These are phyloP conservation scores for Dynastes grantii DNA, from an alignment of 2,888 invertebrate species.

Conservation along the genomic window DNA sequence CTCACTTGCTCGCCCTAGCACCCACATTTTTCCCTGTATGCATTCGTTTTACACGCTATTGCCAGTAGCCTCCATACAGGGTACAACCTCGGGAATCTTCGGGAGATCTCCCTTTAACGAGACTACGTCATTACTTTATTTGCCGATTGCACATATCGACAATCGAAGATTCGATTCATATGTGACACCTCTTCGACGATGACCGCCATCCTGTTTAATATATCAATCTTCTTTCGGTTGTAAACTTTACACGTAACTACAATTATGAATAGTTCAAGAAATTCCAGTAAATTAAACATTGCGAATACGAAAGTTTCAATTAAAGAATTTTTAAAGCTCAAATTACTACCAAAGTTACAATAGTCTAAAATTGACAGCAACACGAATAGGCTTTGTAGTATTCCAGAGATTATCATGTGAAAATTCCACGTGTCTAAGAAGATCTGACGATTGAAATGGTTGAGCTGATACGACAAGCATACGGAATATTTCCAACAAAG, in stretches of 20 bases:
- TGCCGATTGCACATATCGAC: not conserved
- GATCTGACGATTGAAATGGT: not conserved
- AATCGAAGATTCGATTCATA: not conserved
- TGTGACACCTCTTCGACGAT: not conserved
- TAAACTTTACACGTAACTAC: not conserved
- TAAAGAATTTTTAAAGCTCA: not conserved
- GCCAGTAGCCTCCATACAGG: too few relatives aligned
- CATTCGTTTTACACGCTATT: too few relatives aligned
- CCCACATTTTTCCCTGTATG: too few relatives aligned
- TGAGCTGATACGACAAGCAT: not conserved
- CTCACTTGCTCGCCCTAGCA: too few relatives aligned
- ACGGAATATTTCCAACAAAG: not conserved
- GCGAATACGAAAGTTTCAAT: not conserved
- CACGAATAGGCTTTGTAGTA: not conserved
- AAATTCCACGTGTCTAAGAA: not conserved
- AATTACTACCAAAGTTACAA: not conserved
- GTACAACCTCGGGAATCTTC: too few relatives aligned
- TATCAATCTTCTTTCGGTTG: not conserved
- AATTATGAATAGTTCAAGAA: not conserved
- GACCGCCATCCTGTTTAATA: not conserved
- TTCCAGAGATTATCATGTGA: not conserved
- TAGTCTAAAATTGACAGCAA: not conserved
- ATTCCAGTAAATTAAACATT: not conserved
- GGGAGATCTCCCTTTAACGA: too few relatives aligned
- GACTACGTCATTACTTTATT: too few relatives aligned